These are phyloP conservation scores for Melinaea marsaeus DNA, from an alignment of 2,888 invertebrate genomes.

Conservation along the genomic window DNA sequence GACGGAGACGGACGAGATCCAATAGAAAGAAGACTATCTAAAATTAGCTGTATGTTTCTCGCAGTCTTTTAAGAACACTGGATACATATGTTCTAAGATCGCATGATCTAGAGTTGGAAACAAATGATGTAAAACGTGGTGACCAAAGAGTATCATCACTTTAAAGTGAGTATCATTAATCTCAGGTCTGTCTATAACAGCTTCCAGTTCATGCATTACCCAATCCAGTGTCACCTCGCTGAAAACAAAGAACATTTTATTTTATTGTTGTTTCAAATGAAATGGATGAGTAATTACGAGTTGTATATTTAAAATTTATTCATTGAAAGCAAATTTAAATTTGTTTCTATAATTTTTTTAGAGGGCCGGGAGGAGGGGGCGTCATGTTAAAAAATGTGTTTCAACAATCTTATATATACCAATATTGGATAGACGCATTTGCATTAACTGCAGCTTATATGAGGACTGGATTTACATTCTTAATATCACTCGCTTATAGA, in stretches of 20 bases:
- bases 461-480: no score
- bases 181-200: conserved; percentile 84
- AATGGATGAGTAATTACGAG: background rate
- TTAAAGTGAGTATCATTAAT: conserved; percentile 81
- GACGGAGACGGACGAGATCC: conserved; percentile 43
- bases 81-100: conserved; percentile 80
- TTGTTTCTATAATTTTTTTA: background rate
- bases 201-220: conserved; percentile 87
- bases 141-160: conserved; percentile 85
- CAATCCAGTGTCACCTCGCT: conserved; percentile 80
- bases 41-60: conserved; percentile 79
- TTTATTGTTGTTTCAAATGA: conserved; percentile 2
- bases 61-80: conserved; percentile 79
- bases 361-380: no score
- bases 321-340: conserved; percentile 6
- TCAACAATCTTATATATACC: no score
- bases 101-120: conserved; percentile 89
- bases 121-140: conserved; percentile 87
- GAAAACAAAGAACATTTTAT: conserved; percentile 33
- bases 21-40: conserved; percentile 50
- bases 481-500: no score
- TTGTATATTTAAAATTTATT: conserved; percentile 17
- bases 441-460: no score
- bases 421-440: no score
- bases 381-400: no score